Conservation (phyloP, 2,797 vertebrate genomes). For the Momotus momota region DNA sequence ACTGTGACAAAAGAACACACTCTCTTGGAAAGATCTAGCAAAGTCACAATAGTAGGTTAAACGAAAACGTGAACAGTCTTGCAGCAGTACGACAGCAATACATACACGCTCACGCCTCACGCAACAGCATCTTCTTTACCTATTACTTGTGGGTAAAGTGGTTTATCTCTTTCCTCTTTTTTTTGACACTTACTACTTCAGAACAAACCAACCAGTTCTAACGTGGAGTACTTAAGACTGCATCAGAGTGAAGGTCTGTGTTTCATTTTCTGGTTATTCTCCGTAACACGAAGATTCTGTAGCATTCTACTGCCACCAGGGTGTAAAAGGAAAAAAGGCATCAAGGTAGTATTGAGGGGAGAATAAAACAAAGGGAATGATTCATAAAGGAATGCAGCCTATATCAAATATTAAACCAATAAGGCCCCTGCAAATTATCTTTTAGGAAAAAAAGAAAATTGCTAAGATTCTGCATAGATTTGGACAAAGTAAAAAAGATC, state of each 20-base stretch:
- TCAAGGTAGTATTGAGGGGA: background rate
- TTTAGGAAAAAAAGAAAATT: background rate
- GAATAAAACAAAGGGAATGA: background rate
- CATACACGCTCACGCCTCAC: background rate
- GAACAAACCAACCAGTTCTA: background rate
- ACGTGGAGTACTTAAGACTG: background rate
- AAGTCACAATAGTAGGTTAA: constrained; percentile 12
- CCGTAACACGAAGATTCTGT: background rate
- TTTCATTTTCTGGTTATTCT: background rate
- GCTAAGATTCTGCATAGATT: background rate
- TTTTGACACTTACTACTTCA: background rate
- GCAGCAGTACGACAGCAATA: background rate
- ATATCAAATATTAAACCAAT: background rate
- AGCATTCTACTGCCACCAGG: constrained; percentile 35
- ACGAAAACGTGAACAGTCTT: background rate
- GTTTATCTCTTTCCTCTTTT: background rate
- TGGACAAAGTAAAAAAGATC: background rate
- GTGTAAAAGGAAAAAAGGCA: background rate
- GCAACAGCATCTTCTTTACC: background rate
- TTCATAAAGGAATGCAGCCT: background rate
- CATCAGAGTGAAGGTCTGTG: background rate
- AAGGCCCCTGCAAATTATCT: background rate
- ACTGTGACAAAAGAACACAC: background rate
- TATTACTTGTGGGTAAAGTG: background rate
- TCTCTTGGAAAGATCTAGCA: background rate